Conservation (phyloP, 1,140 invertebrate species). For the Babylonia areolata region DNA sequence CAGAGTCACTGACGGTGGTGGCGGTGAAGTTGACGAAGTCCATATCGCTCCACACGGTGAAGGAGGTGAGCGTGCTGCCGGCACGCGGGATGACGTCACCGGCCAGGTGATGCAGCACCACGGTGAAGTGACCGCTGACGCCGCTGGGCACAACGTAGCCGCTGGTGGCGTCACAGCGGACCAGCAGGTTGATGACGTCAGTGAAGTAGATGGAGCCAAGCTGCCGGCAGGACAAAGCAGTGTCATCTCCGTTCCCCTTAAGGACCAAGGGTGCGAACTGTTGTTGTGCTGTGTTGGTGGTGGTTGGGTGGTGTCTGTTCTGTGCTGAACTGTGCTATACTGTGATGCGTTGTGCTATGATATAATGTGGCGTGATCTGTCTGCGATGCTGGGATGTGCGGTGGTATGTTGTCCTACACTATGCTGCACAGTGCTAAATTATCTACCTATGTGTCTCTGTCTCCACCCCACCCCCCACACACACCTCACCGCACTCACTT, state of each 20-base stretch:
- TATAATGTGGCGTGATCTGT: no score
- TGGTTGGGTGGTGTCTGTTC: neutral
- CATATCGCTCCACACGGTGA: slow-evolving; percentile 7
- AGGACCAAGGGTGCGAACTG: no score
- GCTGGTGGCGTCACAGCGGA: neutral
- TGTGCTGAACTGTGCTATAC: no score
- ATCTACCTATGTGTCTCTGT: no score
- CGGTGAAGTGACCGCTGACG: slow-evolving; percentile 31
- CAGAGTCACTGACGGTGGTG: slow-evolving; percentile 26
- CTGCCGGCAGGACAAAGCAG: no score
- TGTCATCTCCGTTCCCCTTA: no score
- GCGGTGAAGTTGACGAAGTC: slow-evolving; percentile 44
- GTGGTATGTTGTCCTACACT: no score
- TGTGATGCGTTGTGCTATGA: no score
- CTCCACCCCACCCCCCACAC: no score
- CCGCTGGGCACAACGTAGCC: slow-evolving; percentile 29
- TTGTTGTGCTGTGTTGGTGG: no score
- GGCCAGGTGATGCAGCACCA: slow-evolving; percentile 12
- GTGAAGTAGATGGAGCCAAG: slow-evolving; percentile 40
- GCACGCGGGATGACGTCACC: slow-evolving; percentile 7
- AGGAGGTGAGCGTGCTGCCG: neutral
- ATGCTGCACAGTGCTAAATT: no score
- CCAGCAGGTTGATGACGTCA: slow-evolving; percentile 17
- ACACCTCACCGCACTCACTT: neutral
- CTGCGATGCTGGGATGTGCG: neutral